A percentile compares a stretch with the other conserved stretches of the same genome.
These are phyloP conservation scores for Pachyuromys duprasi DNA, from an alignment of 2,797 vertebrate species.

Conservation along the genomic window DNA sequence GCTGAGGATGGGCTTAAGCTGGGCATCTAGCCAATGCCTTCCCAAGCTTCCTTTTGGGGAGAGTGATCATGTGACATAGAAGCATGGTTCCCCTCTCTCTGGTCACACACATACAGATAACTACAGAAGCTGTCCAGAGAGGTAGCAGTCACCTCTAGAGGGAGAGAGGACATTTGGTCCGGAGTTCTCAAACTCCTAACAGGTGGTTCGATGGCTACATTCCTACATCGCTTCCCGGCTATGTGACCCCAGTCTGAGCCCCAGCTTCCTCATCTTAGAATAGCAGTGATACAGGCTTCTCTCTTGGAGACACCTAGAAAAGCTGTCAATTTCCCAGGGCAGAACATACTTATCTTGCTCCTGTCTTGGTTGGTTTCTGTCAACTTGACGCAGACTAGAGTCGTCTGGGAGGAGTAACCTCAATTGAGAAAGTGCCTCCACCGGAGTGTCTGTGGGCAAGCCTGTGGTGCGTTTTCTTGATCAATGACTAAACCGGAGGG, in stretches of 20 bases:
- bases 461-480: background rate
- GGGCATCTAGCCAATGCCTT: background rate
- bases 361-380: background rate
- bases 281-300: accelerated
- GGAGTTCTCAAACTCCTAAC: background rate
- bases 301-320: background rate
- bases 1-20: background rate
- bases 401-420: background rate
- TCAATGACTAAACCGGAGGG: background rate
- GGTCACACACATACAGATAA: background rate
- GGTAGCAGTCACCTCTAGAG: background rate
- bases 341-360: background rate
- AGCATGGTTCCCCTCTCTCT: background rate
- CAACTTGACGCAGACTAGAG: background rate
- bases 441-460: background rate
- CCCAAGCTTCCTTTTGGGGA: background rate
- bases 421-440: background rate
- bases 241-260: background rate
- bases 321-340: accelerated
- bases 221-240: background rate
- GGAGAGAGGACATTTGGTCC: background rate
- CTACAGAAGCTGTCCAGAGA: background rate
- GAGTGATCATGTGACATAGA: background rate
- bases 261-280: background rate
- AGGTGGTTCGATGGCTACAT: background rate